A percentile compares a stretch with the other conserved stretches of the same genome.
Conservation (phyloP, 2,113 vertebrate species). For the Melanerpes formicivorus region DNA sequence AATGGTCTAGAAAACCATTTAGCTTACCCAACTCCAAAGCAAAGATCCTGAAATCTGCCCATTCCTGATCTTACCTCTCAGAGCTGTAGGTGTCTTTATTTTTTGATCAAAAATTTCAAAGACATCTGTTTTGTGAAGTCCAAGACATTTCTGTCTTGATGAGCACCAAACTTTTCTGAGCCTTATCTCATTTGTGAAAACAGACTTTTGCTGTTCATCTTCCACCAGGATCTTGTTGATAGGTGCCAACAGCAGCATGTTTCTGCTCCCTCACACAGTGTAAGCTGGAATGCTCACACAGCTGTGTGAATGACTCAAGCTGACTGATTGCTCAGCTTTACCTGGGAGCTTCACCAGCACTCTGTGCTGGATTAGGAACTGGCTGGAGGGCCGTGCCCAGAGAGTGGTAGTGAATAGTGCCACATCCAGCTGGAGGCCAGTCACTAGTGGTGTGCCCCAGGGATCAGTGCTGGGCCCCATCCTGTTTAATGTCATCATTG, state of each 20-base stretch:
- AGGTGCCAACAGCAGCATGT: not conserved
- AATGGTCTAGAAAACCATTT: not conserved
- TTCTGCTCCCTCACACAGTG: not conserved
- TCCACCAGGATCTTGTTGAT: not conserved
- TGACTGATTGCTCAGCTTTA: not conserved
- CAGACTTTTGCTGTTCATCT: not conserved
- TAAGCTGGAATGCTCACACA: not conserved
- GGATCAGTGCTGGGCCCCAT: no score
- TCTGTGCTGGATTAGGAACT: no score
- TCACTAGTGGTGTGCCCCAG: no score
- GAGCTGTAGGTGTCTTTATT: not conserved
- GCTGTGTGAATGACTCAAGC: not conserved
- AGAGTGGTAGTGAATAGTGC: no score
- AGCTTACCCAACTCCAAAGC: not conserved
- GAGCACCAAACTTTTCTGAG: not conserved
- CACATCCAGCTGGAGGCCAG: no score
- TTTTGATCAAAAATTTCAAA: not conserved
- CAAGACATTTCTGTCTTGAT: not conserved
- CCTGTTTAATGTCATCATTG: no score
- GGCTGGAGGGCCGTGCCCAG: no score
- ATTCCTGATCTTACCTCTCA: not conserved
- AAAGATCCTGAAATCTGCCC: not conserved
- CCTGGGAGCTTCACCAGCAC: not conserved
- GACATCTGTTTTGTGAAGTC: not conserved
- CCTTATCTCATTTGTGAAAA: not conserved